phyloP scores from a whole-genome alignment of 1,140 invertebrate genomes.

The Drosophila melanica region DNA sequence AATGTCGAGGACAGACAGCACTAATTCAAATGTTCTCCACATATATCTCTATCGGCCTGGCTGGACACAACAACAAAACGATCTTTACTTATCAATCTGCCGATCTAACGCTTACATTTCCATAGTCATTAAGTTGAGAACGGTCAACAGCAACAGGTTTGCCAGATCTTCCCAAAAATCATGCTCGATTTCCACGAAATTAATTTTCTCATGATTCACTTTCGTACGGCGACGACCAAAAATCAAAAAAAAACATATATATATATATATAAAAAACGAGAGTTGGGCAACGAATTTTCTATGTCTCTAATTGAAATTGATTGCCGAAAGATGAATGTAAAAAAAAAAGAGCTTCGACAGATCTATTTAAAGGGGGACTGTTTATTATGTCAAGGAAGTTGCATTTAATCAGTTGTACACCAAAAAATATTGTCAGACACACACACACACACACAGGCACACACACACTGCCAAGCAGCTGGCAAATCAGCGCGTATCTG shows the following conservation, averaged over 20 bases:
- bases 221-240: slow-evolving; percentile 7
- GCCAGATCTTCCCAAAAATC: slow-evolving; percentile 66
- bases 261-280: slow-evolving; percentile 35
- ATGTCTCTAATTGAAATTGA: slow-evolving; percentile 68
- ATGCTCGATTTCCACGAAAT: slow-evolving; percentile 70
- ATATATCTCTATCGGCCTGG: not conserved
- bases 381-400: slow-evolving; percentile 66
- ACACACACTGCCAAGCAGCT: not conserved
- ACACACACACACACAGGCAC: slow-evolving; percentile 14
- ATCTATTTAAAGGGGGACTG: slow-evolving; percentile 16
- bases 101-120: slow-evolving; percentile 62
- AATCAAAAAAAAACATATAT: not conserved
- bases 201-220: slow-evolving; percentile 74
- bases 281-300: slow-evolving; percentile 23
- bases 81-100: slow-evolving; percentile 56
- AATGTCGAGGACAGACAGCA: not conserved
- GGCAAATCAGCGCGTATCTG: slow-evolving; percentile 68
- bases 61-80: slow-evolving; percentile 37
- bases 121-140: slow-evolving; percentile 59
- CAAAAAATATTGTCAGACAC: slow-evolving; percentile 35
- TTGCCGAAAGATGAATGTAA: slow-evolving; percentile 44
- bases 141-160: slow-evolving; percentile 39
- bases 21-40: slow-evolving; percentile 37
- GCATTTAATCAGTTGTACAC: slow-evolving; percentile 64
- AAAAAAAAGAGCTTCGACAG: slow-evolving; percentile 36